Percentiles rank a stretch among this genome's conserved stretches.
phyloP scores from a whole-genome alignment of 2,113 vertebrate genomes.

The Galemys pyrenaicus region DNA sequence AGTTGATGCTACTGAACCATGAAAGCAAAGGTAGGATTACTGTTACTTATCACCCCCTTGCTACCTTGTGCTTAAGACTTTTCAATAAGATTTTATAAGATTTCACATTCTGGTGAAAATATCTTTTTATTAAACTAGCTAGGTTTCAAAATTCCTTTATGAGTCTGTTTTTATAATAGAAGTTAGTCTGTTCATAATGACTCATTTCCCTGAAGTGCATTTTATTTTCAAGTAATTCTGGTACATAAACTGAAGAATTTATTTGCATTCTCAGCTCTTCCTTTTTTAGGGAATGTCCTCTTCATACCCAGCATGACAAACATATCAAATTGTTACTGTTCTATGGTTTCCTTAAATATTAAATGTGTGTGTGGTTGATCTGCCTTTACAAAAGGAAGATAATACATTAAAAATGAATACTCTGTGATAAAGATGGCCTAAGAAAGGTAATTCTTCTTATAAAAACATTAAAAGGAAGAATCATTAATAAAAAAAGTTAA shows the following conservation, averaged over 20 bases:
- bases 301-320: background rate
- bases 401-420: background rate
- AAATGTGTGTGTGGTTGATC: background rate
- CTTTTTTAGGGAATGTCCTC: background rate
- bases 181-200: constrained; percentile 51
- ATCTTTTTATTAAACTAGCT: background rate
- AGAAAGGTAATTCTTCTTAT: background rate
- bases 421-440: background rate
- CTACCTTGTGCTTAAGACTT: background rate
- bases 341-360: background rate
- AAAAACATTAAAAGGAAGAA: background rate
- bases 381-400: background rate
- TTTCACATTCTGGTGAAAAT: background rate
- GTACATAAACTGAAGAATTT: constrained; percentile 36
- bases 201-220: constrained; percentile 58
- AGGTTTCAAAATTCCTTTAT: background rate
- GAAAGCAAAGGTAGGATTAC: background rate
- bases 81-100: background rate
- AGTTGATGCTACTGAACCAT: background rate
- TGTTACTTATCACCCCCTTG: background rate
- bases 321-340: background rate
- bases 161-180: constrained; percentile 50
- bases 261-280: background rate
- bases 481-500: too few species aligned
- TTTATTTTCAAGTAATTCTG: constrained; percentile 54